Evolutionary conservation across 1,140 invertebrate species (phyloP), one percentile per base, ranked within the genome.

Genomic region (Drosophila mayri): DNA sequence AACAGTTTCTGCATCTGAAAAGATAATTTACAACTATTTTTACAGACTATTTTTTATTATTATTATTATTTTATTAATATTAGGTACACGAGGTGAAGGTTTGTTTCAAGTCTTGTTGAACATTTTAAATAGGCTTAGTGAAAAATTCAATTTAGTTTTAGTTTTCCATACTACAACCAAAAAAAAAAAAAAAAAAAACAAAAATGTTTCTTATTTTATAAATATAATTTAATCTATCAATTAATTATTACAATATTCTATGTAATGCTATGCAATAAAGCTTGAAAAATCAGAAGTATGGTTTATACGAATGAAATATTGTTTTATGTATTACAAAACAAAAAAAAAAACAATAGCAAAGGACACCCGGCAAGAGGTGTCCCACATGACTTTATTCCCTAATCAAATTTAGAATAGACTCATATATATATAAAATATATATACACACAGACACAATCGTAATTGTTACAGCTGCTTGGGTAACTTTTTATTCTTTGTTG

Each of bases 391-490:
- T 63, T 40, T 35, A 50, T 57, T 40, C 14, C 16, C n/a, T 16
- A 30, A 30, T 40, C n/a, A 41, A 64, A 18, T 54, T 54, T 38
- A 22, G 50, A 37, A 16, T 12, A 37, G 32, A 54, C 9, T 20
- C 6, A 16, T 47, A 16, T 11, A 32, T 50, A 52, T 52, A 52
- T 8, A 35, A 46, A 3, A 16, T 22, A 18, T 43, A 16, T 32
- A 35, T 18, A 16, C 8, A 38, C n/a, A 22, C 25, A 14, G 30
- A 47, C 60, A 62, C 61, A 62, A 18, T 52, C 37, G 65, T 66
- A 68, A 66, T 66, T 52, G 65, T 66, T 68, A 68, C 61, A 68
- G 65, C 65, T 66, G 65, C 61, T 68, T 16, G 20, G 35, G 44
- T 10, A 49, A 64, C 59, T 64, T 83, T 78, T 65, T 4, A 4